Base-by-base conservation (phyloP, 2,888 invertebrate genomes). In the Tachina lurida region DNA sequence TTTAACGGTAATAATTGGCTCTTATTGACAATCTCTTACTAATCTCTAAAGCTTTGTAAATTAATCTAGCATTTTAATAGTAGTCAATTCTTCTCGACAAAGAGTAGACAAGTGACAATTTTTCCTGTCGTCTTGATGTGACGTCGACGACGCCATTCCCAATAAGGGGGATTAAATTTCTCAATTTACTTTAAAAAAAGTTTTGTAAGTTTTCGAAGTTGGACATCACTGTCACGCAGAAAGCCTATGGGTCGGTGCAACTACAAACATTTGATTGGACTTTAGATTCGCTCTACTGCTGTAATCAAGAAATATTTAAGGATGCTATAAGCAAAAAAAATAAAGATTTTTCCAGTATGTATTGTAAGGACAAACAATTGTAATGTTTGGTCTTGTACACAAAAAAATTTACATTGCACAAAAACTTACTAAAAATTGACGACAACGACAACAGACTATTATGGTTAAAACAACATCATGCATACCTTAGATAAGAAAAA, bases 401-500 rank as follows among this genome's bases (percentile, higher is more conserved):
- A 15, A 70, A 47, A 74, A 78, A 78, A 85, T 74, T 81, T 85
- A 70, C 70, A 63, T 70, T 70, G 63, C 31, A 77, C 54, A 75
- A 73, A 75, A 63, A 62, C 49, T 74, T 60, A 71, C 75, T 54
- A 77, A 39, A 77, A 68, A 71, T n/a, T 54, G 17, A 17, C 10
- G 52, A 52, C 43, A 4, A 60, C 22, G 19, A 60, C 52, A 10
- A 74, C 67, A 60, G 45, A 62, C 70, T 71, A 76, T 62, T 54
- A 60, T 58, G 43, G 31, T 22, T 56, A 68, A 63, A 65, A 56
- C 52, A 79, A 78, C 58, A 76, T 31, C 31, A 7, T 7, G 7
- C 31, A 31, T 41, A 22, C 31, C 47, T 13, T n/a, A 15, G 17
- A 17, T 74, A 41, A 17, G 10, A 56, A 17, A 31, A n/a, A 39